Percentiles rank a stretch among this genome's conserved stretches.
Evolutionary conservation across 2,888 invertebrate species (phyloP).

Genomic region (Brenthis daphne): DNA sequence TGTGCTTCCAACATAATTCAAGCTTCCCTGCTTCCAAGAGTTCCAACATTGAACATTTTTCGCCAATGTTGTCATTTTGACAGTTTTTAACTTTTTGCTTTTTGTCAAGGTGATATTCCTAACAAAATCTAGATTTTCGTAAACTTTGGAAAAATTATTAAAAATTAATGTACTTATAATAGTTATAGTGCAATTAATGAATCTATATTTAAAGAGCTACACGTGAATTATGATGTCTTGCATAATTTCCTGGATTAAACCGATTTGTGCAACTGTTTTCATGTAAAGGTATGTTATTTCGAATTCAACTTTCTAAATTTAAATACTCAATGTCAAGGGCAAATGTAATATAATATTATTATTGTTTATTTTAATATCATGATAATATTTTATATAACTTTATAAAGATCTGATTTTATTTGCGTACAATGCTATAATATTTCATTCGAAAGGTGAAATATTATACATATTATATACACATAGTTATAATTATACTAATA

Average conservation of each 20-base stretch:
- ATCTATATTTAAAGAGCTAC: slow-evolving; percentile 33
- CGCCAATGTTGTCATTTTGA: slow-evolving; percentile 6
- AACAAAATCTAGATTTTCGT: slow-evolving; percentile 19
- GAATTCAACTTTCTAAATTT: slow-evolving; percentile 18
- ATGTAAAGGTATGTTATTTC: slow-evolving; percentile 62
- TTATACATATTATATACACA: too few relatives aligned
- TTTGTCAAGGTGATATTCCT: slow-evolving; percentile 35
- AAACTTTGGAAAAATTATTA: slow-evolving; percentile 27
- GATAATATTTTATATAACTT: too few relatives aligned
- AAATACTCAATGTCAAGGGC: slow-evolving; percentile 25
- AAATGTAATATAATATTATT: slow-evolving; percentile 4
- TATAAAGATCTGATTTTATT: too few relatives aligned
- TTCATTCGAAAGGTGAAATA: too few relatives aligned
- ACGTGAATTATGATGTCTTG: slow-evolving; percentile 59
- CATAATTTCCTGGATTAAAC: slow-evolving; percentile 43
- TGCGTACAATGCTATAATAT: too few relatives aligned
- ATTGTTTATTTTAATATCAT: background rate
- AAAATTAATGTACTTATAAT: slow-evolving; percentile 20
- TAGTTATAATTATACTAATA: too few relatives aligned
- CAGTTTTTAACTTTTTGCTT: slow-evolving; percentile 33
- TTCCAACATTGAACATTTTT: slow-evolving; percentile 8
- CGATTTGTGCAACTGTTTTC: slow-evolving; percentile 64
- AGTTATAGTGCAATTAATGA: slow-evolving; percentile 35
- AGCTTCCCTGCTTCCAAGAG: background rate
- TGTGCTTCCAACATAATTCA: too few relatives aligned